A percentile compares a stretch with the other conserved stretches of the same genome.
Evolutionary conservation across 2,797 vertebrate species (phyloP).

Genomic region (Iguana delicatissima): DNA sequence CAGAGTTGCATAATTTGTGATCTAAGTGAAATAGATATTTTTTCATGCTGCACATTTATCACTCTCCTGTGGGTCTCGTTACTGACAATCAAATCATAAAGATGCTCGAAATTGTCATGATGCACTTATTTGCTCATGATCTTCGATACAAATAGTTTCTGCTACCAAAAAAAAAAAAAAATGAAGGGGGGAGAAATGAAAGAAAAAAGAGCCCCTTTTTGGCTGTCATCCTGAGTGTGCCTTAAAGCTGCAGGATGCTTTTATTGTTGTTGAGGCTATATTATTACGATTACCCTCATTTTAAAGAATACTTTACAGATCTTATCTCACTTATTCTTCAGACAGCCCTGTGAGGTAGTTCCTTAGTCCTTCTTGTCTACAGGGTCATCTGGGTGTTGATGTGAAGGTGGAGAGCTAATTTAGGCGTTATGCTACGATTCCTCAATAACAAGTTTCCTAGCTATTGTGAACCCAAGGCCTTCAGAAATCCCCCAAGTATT

Average conservation of each 20-base stretch:
- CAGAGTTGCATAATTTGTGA: constrained; percentile 84
- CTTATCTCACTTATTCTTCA: constrained; percentile 18
- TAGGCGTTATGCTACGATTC: background rate
- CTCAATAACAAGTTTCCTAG: background rate
- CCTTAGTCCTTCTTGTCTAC: constrained; percentile 20
- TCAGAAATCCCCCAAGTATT: too few relatives aligned
- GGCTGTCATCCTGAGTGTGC: constrained; percentile 66
- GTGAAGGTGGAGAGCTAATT: background rate
- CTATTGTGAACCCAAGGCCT: background rate
- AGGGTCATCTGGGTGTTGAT: too few relatives aligned
- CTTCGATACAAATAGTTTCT: constrained; percentile 83
- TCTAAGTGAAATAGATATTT: constrained; percentile 85
- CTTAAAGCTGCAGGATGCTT: constrained; percentile 74
- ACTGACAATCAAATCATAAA: constrained; percentile 84
- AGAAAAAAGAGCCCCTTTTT: constrained; percentile 66
- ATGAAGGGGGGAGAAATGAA: background rate
- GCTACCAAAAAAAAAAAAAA: constrained; percentile 55
- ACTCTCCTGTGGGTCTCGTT: constrained; percentile 85
- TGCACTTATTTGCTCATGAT: constrained; percentile 83
- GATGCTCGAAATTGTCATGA: constrained; percentile 84
- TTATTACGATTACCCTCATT: constrained; percentile 55
- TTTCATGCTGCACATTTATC: constrained; percentile 86
- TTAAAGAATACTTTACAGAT: background rate
- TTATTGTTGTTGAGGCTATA: constrained; percentile 29
- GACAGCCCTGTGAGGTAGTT: constrained; percentile 11